These are phyloP conservation scores for Philotrypesis tridentata DNA, from an alignment of 1,140 invertebrate genomes.

Conservation along the genomic window DNA sequence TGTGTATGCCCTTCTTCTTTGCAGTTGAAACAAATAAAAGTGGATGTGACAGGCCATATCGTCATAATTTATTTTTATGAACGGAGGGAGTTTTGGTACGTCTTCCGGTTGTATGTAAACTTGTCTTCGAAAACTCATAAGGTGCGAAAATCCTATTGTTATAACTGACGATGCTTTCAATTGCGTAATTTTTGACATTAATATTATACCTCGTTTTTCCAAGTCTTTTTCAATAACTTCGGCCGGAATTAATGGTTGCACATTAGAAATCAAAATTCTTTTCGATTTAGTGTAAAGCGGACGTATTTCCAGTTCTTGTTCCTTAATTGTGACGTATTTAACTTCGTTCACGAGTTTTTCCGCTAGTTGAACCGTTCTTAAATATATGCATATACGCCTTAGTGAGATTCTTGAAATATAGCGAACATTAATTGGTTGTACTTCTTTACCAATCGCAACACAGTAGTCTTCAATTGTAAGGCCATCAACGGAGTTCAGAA, in stretches of 20 bases:
- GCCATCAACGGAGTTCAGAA: background rate
- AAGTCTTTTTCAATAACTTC: background rate
- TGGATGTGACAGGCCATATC: conserved; percentile 33
- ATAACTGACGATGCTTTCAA: background rate
- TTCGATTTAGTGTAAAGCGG: background rate
- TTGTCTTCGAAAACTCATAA: background rate
- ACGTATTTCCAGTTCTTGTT: background rate
- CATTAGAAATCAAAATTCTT: background rate
- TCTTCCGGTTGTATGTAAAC: background rate
- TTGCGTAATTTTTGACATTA: too few relatives aligned
- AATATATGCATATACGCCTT: too few relatives aligned
- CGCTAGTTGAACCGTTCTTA: too few relatives aligned
- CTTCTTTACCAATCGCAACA: background rate
- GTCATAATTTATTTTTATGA: background rate
- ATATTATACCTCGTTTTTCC: background rate
- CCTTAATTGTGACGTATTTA: background rate
- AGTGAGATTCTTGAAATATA: too few relatives aligned
- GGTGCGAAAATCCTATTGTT: background rate
- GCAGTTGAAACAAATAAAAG: conserved; percentile 36
- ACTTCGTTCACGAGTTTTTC: background rate
- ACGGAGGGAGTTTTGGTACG: background rate
- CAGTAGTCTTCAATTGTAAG: background rate
- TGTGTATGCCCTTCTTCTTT: conserved; percentile 36
- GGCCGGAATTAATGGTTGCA: background rate
- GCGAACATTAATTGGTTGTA: background rate